These are phyloP conservation scores for Halcyon smyrnensis DNA, from an alignment of 2,797 vertebrate genomes.

Conservation along the genomic window DNA sequence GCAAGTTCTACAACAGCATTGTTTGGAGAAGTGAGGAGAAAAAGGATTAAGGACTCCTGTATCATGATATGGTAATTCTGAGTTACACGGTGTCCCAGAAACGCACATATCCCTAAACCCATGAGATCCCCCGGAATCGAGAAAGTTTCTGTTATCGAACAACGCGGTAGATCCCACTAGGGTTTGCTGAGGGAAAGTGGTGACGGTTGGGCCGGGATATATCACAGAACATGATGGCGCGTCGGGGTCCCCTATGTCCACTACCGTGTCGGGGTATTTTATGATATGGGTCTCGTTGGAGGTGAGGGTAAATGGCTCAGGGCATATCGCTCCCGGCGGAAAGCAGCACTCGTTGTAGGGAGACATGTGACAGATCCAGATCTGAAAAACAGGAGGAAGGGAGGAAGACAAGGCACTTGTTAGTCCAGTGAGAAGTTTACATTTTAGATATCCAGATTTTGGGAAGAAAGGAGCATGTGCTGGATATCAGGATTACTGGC, in stretches of 20 bases:
- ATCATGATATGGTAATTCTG: not conserved
- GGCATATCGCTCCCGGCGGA: not conserved
- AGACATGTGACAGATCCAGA: slow-evolving; percentile 19
- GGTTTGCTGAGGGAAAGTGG: slow-evolving; percentile 65
- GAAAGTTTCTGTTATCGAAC: not conserved
- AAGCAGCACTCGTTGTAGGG: slow-evolving; percentile 29
- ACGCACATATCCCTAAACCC: slow-evolving; percentile 6
- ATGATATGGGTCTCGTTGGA: not conserved
- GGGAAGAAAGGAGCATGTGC: not conserved
- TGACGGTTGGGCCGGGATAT: slow-evolving; percentile 50
- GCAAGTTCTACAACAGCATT: slow-evolving; percentile 16
- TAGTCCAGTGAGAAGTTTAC: not conserved
- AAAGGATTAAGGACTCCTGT: not conserved
- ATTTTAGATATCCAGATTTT: not conserved
- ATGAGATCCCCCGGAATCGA: not conserved
- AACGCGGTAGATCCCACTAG: slow-evolving; percentile 9
- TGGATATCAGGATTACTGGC: accelerated
- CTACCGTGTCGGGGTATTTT: slow-evolving; percentile 30
- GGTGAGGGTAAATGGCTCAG: slow-evolving; percentile 36
- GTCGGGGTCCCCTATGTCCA: slow-evolving; percentile 47
- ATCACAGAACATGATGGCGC: not conserved
- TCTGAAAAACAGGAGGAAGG: not conserved
- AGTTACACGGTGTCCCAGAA: not conserved
- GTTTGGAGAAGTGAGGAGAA: not conserved
- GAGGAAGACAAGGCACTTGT: not conserved